Evolutionary conservation across 2,888 invertebrate species (phyloP).

Genomic region (Uloborus plumipes): DNA sequence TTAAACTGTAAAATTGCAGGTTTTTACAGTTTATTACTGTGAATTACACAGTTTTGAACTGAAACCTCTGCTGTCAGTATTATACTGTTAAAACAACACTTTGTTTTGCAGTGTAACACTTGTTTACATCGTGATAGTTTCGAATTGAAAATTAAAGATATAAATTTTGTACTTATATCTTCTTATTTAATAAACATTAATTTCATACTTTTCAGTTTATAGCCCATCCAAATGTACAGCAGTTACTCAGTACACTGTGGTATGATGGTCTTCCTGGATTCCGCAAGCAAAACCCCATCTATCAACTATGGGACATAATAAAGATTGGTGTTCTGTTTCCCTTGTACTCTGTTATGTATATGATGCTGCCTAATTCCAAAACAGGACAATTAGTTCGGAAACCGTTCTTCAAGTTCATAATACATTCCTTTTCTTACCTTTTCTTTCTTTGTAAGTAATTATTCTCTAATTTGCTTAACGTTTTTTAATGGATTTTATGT

Average conservation of each 20-base stretch:
- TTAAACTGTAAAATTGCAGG: no score
- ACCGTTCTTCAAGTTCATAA: constrained; percentile 75
- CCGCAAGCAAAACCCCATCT: constrained; percentile 72
- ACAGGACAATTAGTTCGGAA: constrained; percentile 72
- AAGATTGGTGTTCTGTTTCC: constrained; percentile 73
- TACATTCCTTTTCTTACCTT: constrained; percentile 74
- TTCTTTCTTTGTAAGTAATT: constrained; percentile 73
- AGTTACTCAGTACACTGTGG: constrained; percentile 86
- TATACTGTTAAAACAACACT: no score
- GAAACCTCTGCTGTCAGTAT: no score
- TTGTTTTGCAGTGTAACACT: no score
- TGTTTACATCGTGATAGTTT: no score
- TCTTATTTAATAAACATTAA: neutral
- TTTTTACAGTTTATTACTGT: no score
- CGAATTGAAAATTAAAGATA: neutral
- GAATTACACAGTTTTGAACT: no score
- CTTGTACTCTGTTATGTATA: constrained; percentile 72
- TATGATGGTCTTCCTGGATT: constrained; percentile 74
- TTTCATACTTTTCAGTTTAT: constrained; percentile 80
- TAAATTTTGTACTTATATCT: neutral
- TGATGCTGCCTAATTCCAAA: constrained; percentile 72
- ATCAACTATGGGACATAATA: constrained; percentile 72
- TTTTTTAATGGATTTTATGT: no score
- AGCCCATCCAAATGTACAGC: constrained; percentile 96
- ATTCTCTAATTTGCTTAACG: no score